These are phyloP conservation scores for Empidonax alnorum DNA, from an alignment of 2,113 vertebrate species.

Conservation along the genomic window DNA sequence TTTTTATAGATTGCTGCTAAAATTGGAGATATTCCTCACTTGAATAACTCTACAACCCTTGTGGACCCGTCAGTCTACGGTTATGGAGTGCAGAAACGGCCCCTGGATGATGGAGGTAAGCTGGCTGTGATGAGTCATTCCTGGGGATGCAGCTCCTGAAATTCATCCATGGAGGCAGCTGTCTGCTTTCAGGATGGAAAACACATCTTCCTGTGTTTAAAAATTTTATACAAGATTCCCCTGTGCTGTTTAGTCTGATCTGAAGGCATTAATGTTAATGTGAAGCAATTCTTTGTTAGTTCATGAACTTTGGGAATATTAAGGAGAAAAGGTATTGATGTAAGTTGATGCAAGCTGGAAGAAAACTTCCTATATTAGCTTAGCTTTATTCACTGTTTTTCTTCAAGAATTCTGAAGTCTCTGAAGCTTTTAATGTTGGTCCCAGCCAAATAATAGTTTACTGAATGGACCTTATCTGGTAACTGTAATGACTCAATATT, in stretches of 20 bases:
- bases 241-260: background rate
- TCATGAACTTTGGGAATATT: background rate
- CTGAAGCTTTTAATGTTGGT: background rate
- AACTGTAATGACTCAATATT: background rate
- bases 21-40: conserved; percentile 94
- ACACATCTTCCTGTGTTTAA: background rate
- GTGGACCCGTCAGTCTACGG: conserved; percentile 91
- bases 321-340: background rate
- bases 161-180: background rate
- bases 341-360: background rate
- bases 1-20: conserved; percentile 93
- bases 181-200: background rate
- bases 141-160: background rate
- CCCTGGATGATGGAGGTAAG: conserved; percentile 95
- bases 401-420: background rate
- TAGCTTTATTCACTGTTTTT: background rate
- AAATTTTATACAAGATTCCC: background rate
- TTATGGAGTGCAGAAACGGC: conserved; percentile 91
- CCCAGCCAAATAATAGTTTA: background rate
- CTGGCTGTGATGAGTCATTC: background rate
- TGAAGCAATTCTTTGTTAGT: background rate
- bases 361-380: background rate
- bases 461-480: background rate
- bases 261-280: background rate
- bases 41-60: conserved; percentile 91